Base-by-base conservation (phyloP, 2,888 invertebrate species). In the Eucera pruinosa region DNA sequence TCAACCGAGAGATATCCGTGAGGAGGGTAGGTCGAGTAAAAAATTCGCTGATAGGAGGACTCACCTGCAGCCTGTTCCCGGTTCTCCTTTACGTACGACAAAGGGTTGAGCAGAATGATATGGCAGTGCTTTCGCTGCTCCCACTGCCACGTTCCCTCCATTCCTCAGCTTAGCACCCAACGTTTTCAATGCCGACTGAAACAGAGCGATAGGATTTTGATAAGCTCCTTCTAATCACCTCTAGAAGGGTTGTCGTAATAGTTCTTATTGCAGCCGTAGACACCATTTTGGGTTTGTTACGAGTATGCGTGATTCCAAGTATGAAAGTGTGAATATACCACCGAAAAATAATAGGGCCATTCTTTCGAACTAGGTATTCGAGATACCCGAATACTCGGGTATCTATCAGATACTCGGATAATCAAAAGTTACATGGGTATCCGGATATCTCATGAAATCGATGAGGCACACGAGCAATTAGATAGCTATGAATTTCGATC, bases 101-200 rank as follows among this genome's bases (percentile, higher is more conserved):
- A 91, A 90, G 89, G 90, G 86, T 89, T 89, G 86, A 90, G 90
- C 89, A 89, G 88, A 88, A 89, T 90, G 88, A 89, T 90, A 89
- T 89, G 90, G 91, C 92, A 91, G 91, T 91, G 92, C 90, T 90
- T 89, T 89, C 89, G 91, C 92, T 92, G 92, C 90, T 90, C 89
- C 89, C 90, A 88, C 87, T 89, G 89, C 90, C 90, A 89, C 91
- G 91, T 89, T 88, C 87, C 89, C 91, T 91, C 92, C 92, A 92
- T 92, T 90, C 91, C 91, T 91, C 80, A 85, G 86, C 86, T 87
- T 89, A 90, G 88, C 88, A 85, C 84, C 82, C 79, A 80, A 85
- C 86, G 79, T 81, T 86, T 87, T 85, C 84, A 81, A 77, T 86
- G 80, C 83, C 86, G 86, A 88, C 91, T 91, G 87, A 36, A 90